Conservation (phyloP, 2,797 vertebrate species). For the Chromobotia macracanthus region DNA sequence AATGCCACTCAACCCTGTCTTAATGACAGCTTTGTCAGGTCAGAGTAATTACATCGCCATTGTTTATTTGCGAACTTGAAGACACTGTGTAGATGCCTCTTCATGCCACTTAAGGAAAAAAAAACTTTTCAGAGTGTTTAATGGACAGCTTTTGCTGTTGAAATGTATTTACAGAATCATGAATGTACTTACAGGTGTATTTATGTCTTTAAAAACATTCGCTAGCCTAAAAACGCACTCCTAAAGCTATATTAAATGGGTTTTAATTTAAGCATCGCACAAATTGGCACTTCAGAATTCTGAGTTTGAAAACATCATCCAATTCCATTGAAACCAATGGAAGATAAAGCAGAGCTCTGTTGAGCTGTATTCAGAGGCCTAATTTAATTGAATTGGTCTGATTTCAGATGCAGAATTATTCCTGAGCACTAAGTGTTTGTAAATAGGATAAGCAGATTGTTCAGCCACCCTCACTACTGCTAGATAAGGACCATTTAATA, state of each 20-base stretch:
- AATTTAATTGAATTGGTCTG: background rate
- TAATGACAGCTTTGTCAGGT: conserved; percentile 60
- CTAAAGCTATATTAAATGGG: background rate
- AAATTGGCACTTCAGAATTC: conserved; percentile 23
- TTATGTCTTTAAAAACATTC: background rate
- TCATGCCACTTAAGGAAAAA: conserved; percentile 41
- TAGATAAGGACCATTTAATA: background rate
- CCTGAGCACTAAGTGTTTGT: conserved; percentile 2
- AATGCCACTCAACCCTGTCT: conserved; percentile 55
- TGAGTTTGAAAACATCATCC: conserved; percentile 2
- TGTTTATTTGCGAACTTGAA: conserved; percentile 66
- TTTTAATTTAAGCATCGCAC: conserved; percentile 8
- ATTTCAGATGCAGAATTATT: conserved; percentile 2
- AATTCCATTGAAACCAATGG: background rate
- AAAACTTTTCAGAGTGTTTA: conserved; percentile 30
- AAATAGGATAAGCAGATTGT: conserved; percentile 5
- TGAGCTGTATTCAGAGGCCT: background rate
- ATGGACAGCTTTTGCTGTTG: background rate
- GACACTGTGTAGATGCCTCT: conserved; percentile 45
- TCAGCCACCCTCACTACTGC: background rate
- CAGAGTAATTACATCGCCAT: conserved; percentile 69
- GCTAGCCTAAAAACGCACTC: background rate
- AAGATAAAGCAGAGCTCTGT: background rate
- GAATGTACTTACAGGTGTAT: background rate
- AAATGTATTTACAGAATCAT: conserved; percentile 14